Evolutionary conservation across 1,140 invertebrate species (phyloP), one percentile per base, ranked within the genome.

Genomic region (Ips typographus): DNA sequence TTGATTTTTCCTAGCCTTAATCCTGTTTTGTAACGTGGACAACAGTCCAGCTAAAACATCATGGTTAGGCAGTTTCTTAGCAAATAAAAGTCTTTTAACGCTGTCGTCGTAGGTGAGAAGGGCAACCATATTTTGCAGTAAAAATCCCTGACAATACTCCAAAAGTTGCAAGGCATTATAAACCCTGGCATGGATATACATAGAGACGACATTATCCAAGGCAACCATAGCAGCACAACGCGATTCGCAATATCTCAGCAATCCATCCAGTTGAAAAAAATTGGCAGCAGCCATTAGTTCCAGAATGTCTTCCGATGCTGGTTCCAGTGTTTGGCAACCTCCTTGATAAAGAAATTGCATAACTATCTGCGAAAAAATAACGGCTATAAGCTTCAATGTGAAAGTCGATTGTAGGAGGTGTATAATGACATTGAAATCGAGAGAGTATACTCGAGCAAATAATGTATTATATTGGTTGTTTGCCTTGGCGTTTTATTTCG

Each of bases 301-400:
- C 64, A 95, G 81, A 41, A 95, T 89, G 76, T 95, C 93, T 59
- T 86, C 87, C 55, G 90, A 88, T 52, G 90, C 88, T 1, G 94
- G 89, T 73, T 92, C 87, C 44, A 94, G 81, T 1, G 87, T 88
- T 56, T 89, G 86, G 76, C 91, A 92, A 36, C 92, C 92, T 22
- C 94, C 94, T 72, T 94, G 92, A 79, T 96, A 96, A 37, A 96
- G 83, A 81, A 93, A 95, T 78, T 95, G 91, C 93, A 96, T 95
- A 2, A 96, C 92, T 84, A 94, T 86, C 91, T 96, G 73, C 22
- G 22, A 22, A 22, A 22, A 22, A 22, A 22, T 22, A 22, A 22
- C 22, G 22, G 22, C 22, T 22, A 22, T 22, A 22, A 22, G 22
- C 22, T 22, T 22, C 22, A 22, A 22, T 22, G 22, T 22, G 22